Percentiles rank a stretch among this genome's conserved stretches.
Evolutionary conservation across 2,888 invertebrate species (phyloP).

Genomic region (Geophilus truncorum): DNA sequence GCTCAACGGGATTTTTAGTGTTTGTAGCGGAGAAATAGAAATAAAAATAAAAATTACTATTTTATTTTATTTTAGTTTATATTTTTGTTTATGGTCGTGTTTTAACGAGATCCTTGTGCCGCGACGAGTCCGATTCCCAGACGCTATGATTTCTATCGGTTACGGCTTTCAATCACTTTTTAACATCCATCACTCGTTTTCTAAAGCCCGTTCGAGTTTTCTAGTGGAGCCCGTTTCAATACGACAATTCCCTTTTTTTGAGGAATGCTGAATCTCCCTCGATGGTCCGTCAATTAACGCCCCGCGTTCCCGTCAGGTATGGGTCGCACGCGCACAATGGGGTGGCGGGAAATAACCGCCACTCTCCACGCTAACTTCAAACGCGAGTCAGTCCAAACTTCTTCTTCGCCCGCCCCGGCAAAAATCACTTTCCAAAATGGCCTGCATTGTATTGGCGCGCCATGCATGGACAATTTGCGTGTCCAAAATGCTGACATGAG

Average conservation of each 20-base stretch:
- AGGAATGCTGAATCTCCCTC: constrained; percentile 23
- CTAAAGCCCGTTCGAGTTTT: neutral
- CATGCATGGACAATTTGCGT: constrained; percentile 20
- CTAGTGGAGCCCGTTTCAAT: constrained; percentile 1
- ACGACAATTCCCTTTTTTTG: constrained; percentile 3
- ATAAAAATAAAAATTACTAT: neutral
- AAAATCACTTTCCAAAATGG: constrained; percentile 7
- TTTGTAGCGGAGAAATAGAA: neutral
- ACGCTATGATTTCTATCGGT: constrained; percentile 7
- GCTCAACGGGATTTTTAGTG: constrained; percentile 7
- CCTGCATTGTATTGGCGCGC: neutral
- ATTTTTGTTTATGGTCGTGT: neutral
- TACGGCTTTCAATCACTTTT: constrained; percentile 25
- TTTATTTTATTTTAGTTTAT: neutral
- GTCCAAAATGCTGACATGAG: constrained; percentile 17
- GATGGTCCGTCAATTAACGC: constrained; percentile 27
- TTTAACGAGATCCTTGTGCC: constrained; percentile 11
- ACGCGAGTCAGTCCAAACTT: constrained; percentile 3
- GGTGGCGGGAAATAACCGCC: constrained; percentile 18
- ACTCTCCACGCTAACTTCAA: neutral
- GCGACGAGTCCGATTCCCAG: neutral
- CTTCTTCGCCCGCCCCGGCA: neutral
- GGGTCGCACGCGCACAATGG: constrained; percentile 13
- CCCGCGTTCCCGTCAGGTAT: constrained; percentile 25
- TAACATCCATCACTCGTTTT: constrained; percentile 25